phyloP scores from a whole-genome alignment of 2,113 vertebrate genomes.

The Fukomys damarensis region DNA sequence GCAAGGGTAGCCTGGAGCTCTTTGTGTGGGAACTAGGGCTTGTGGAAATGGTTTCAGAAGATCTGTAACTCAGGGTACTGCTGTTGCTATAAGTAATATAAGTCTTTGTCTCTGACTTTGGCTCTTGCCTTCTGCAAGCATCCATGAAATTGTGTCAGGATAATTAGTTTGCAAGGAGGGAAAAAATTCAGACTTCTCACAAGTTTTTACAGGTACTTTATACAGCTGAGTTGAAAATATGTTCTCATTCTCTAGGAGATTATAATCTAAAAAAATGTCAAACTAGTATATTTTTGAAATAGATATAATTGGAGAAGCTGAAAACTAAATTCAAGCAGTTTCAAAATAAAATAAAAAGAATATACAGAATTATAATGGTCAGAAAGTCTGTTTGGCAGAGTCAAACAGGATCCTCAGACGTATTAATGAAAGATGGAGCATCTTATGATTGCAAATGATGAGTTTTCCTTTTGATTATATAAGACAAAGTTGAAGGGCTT shows the following conservation, averaged over 20 bases:
- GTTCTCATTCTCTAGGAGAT: slow-evolving; percentile 30
- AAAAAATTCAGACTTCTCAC: slow-evolving; percentile 28
- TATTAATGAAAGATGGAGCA: not conserved
- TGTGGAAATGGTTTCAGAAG: not conserved
- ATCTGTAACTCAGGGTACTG: not conserved
- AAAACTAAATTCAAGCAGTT: not conserved
- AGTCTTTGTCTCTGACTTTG: slow-evolving; percentile 27
- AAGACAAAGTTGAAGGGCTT: slow-evolving; percentile 54
- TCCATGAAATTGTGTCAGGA: not conserved
- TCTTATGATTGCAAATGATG: not conserved
- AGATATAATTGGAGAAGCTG: not conserved
- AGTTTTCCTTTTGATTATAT: not conserved
- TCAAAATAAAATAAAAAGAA: slow-evolving; percentile 48
- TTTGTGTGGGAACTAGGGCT: not conserved
- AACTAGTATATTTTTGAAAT: slow-evolving; percentile 42
- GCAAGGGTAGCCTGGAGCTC: not conserved
- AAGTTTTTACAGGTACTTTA: not conserved
- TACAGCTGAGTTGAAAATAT: not conserved
- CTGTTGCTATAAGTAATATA: not conserved
- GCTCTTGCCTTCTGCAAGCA: not conserved
- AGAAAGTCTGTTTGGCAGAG: not conserved
- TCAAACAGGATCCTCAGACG: not conserved
- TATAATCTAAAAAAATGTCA: slow-evolving; percentile 48
- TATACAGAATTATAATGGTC: not conserved
- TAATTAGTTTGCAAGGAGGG: not conserved